Base-by-base conservation (phyloP, 2,888 invertebrate species). In the Trissonchulus sp. region DNA sequence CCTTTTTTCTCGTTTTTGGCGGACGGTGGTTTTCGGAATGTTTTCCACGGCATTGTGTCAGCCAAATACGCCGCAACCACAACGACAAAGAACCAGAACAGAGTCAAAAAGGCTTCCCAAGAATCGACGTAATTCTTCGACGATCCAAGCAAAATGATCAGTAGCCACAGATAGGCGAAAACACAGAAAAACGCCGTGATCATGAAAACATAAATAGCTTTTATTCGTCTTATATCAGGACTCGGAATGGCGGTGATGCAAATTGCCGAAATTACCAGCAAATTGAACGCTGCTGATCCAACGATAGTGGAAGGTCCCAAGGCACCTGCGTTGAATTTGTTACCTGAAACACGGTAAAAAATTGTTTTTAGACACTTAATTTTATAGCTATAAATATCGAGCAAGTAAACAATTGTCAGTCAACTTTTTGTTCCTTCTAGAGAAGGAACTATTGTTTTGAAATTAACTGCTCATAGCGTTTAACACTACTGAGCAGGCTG, bases 91-190 rank as follows among this genome's bases (percentile, higher is more conserved):
- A 89, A 89, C 79, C 89, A 85, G 35, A 88, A 79, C 74, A 89
- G 85, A 0, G 89, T 89, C 68, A 89, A 79, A 1, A 87, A 81
- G 0, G 89, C 89, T 80, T 89, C 89, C 89, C 89, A 89, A 15
- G 74, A 78, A 72, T 88, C 88, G 36, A 89, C 85, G 2, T 80
- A 81, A 38, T 84, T 78, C 0, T 87, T 86, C 0, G 87, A 83
- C 60, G 85, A 72, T 30, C 80, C 82, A 15, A 85, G 82, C 75
- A 89, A 83, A 76, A 88, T 86, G 36, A 89, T 80, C 68, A 88
- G 83, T 37, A 89, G 84, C 89, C 89, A 89, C 65, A 89, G 79
- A 83, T 89, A 89, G 8, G 89, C 89, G 77, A 89, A 87, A 31
- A 89, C 80, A 35, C 83, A 84, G 80, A 85, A 86, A 48, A 82